Base-by-base conservation (phyloP, 2,888 invertebrate species). In the Nephrotoma guestfalica region DNA sequence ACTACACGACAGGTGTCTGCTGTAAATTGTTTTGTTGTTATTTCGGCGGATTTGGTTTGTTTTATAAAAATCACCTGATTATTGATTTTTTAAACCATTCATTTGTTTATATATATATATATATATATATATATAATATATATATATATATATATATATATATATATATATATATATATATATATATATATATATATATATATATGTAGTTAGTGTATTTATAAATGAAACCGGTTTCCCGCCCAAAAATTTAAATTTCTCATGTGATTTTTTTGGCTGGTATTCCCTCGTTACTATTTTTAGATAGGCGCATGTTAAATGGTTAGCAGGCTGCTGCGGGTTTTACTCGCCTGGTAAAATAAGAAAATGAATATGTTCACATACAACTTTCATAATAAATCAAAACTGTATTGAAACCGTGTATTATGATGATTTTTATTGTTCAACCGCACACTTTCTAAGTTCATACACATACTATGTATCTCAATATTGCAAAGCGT, bases 1-100 rank as follows among this genome's bases (percentile, higher is more conserved):
- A 91, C 90, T 90, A 90, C 90, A 90, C 86, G 86, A 87, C 87
- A 87, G 87, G 87, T 84, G 84, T 84, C 84, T 84, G 84, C 84
- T 84, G 84, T 84, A 84, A 71, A 71, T 71, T 71, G 71, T 71
- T 71, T 71, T 71, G 71, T 71, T 71, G 71, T 71, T 30, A 18
- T 51, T 51, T 51, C 51, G 51, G 15, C 6, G 5, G 1, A 51
- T 15, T 30, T 71, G 11, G n/a, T 71, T 71, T 30, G 1, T 71
- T 15, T 15, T 30, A 71, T 15, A n/a, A 9, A 71, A 30, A 30
- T 30, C 71, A 71, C 71, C 71, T 71, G 71, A 71, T 30, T 5
- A 47, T 47, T 4, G 11, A 47, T 47, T 47, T 13, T 47, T 47
- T n/a, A 83, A 83, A 47, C 11, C n/a, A n/a, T 47, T 47, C 47